Base-by-base conservation (phyloP, 1,140 invertebrate species). In the Lethocerus indicus region DNA sequence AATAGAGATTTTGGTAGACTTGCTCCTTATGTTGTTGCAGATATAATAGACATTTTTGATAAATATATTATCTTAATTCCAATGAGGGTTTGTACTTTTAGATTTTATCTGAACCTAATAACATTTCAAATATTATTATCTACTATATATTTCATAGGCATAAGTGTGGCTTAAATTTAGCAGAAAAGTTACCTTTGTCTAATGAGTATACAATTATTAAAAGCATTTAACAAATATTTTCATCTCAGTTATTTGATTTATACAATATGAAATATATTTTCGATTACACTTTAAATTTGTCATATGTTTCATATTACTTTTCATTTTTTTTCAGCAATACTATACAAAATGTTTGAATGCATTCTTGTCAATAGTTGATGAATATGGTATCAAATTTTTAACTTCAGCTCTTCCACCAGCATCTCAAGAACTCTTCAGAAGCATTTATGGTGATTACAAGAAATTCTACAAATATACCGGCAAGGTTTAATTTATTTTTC, bases 401-500 rank as follows among this genome's bases (percentile, higher is more conserved):
- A 63, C 60, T 21, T 57, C 64, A 27, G 59, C 61, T 45, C 49
- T 70, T 6, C 58, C 64, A 29, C 18, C 56, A 32, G 61, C 63
- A 1, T 60, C 63, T 47, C 59, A 66, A 42, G 65, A 65, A 58
- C 59, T 68, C 24, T 68, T 69, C 42, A 66, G 67, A 49, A 57
- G 55, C 5, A 60, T 65, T 14, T 61, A 64, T 50, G 54, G 64
- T 20, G 50, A 57, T 14, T 70, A 66, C 48, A 67, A 64, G 21
- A 68, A 65, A 53, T 69, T 64, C 54, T 60, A 67, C 46, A 65
- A 64, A 56, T 70, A 63, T 49, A 62, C 57, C 44, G 67, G 68
- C 24, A 67, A 67, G 56, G 62, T 69, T 43, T 70, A 61, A 52
- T 49, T 36, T 42, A 2, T 3, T 42, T 6, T 42, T 5, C n/a